phyloP scores from a whole-genome alignment of 2,888 invertebrate genomes.

The Criorhina ranunculi region DNA sequence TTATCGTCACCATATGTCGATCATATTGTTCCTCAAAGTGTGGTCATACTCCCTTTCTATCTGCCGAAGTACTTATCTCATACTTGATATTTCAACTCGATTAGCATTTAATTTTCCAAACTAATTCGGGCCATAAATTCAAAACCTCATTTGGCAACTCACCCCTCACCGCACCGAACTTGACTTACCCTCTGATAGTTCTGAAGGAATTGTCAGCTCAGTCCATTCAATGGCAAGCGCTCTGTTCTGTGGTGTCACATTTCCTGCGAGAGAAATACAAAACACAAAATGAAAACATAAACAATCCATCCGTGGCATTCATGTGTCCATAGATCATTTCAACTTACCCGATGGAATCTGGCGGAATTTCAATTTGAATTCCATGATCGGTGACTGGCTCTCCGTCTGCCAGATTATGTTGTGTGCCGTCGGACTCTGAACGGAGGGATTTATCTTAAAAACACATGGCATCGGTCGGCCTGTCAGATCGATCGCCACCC shows the following conservation, averaged over 20 bases:
- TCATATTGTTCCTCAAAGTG: no score
- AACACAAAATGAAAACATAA: constrained; percentile 24
- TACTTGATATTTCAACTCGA: not conserved
- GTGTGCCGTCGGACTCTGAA: constrained; percentile 86
- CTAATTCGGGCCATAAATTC: not conserved
- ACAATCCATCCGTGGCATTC: constrained; percentile 18
- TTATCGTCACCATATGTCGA: no score
- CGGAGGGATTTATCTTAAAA: constrained; percentile 83
- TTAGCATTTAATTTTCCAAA: not conserved
- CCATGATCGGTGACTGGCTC: constrained; percentile 91
- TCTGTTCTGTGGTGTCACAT: constrained; percentile 79
- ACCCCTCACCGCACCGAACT: no score
- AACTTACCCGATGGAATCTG: constrained; percentile 82
- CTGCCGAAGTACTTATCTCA: not conserved
- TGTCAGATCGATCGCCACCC: constrained; percentile 90
- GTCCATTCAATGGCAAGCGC: constrained; percentile 80
- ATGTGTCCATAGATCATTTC: constrained; percentile 14
- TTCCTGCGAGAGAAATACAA: constrained; percentile 73
- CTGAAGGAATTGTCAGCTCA: constrained; percentile 83
- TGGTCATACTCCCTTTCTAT: no score
- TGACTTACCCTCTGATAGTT: constrained; percentile 81
- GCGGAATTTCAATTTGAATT: constrained; percentile 86
- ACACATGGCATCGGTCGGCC: constrained; percentile 85
- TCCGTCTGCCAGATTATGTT: constrained; percentile 94
- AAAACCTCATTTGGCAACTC: constrained; percentile 3